phyloP scores from a whole-genome alignment of 2,797 vertebrate genomes.

The Pseudocheirus occidentalis region DNA sequence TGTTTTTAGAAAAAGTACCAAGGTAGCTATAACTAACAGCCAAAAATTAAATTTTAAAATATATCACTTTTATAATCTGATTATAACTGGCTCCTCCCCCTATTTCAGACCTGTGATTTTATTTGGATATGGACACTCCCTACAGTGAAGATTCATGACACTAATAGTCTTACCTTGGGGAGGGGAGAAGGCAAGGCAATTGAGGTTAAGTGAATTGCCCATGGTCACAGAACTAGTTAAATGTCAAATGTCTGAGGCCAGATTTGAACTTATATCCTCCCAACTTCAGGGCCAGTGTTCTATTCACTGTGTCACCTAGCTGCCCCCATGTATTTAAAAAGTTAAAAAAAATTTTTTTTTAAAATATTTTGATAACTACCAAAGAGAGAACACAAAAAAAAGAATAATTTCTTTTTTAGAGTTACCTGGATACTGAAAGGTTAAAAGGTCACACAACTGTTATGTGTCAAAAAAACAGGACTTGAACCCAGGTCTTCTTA shows the following conservation, averaged over 20 bases:
- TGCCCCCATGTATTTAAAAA: no score
- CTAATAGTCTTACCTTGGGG: neutral
- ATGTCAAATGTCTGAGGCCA: no score
- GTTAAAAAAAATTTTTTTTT: no score
- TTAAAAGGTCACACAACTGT: neutral
- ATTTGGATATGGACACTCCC: neutral
- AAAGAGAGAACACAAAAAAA: neutral
- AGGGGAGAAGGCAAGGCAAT: neutral
- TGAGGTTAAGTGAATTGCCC: no score
- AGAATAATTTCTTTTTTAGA: neutral
- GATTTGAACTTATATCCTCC: no score
- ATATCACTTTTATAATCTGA: slow-evolving; percentile 51
- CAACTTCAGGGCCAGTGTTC: no score
- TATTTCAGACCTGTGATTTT: neutral
- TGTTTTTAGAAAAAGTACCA: neutral
- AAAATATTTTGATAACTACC: neutral
- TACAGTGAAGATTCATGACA: neutral
- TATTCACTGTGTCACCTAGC: no score
- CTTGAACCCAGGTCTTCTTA: neutral
- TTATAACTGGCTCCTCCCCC: neutral
- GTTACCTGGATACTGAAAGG: neutral
- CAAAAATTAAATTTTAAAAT: slow-evolving; percentile 48
- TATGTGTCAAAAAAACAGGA: neutral
- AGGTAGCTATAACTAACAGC: neutral
- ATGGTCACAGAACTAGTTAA: no score